Evolutionary conservation across 2,888 invertebrate genomes (phyloP), one percentile per base, ranked within the genome.

Genomic region (Eledona agricola): DNA sequence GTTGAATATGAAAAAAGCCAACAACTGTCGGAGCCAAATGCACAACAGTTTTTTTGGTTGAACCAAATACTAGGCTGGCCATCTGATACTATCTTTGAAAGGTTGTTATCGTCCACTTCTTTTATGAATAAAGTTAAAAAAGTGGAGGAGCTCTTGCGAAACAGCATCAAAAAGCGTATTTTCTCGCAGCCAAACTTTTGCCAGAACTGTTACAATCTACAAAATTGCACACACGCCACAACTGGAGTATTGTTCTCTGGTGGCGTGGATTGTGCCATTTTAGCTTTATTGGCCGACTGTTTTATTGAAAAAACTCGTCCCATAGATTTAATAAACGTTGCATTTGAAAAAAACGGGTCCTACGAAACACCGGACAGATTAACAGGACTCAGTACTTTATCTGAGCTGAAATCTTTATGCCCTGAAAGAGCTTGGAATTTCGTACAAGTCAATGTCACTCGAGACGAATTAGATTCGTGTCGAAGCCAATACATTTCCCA

Each of bases 271-370:
- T 97, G 96, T 52, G 87, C 95, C n/a, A 84, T 97, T 62, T 76
- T 99, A 59, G 90, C 97, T 15, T 79, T 87, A 31, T 70, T 96
- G 31, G 87, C 90, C 3, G 82, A 93, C 71, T 83, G 84, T 78
- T 88, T 81, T 76, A 76, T 89, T 9, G 77, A 83, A 1, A 65
- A 67, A 51, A 69, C 79, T 37, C 87, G 89, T 68, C 80, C 87
- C 11, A 93, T 98, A 64, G 96, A 97, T 74, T 82, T 98, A 10
- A 80, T 96, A 17, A 98, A 97, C 81, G 94, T 97, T n/a, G 92
- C 96, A 9, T 97, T 97, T 78, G 86, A 83, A 68, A 83, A 79
- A 69, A 37, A 42, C 4, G 63, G 62, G 20, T 66, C 77, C 37
- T 89, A 80, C 77, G 77, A 87, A 61, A 90, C 90, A 6, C 96